Evolutionary conservation across 30 jellyfish, hydroid and myxozoan species (phyloP).

Genomic region (Hydractinia echinata): DNA sequence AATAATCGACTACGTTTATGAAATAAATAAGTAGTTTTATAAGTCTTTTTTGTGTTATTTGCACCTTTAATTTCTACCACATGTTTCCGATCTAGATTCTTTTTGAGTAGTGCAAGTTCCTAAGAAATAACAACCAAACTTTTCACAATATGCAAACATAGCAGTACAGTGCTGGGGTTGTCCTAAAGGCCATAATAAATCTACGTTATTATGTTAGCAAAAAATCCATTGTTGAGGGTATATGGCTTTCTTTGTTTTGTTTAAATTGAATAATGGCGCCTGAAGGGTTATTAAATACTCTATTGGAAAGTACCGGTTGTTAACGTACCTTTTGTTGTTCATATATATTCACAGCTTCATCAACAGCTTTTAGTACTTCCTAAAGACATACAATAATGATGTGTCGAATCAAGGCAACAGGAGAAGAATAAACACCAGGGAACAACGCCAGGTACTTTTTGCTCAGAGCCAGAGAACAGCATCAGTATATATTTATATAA

Average conservation of each 20-base stretch:
- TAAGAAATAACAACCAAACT: constrained; percentile 21
- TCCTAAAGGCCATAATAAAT: no score
- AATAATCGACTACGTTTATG: constrained; percentile 53
- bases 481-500: no score
- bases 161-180: no score
- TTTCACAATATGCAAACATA: neutral
- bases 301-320: no score
- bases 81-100: constrained; percentile 25
- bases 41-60: constrained; percentile 7
- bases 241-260: no score
- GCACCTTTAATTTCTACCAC: constrained; percentile 38
- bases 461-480: no score
- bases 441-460: neutral
- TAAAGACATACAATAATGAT: constrained; percentile 5
- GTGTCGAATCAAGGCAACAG: neutral
- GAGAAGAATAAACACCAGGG: neutral
- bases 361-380: constrained; percentile 86
- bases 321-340: constrained; percentile 80
- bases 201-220: no score
- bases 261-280: no score
- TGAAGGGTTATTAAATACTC: neutral
- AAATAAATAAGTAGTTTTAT: constrained; percentile 50
- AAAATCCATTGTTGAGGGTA: no score
- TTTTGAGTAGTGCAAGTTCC: constrained; percentile 32
- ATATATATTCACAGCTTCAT: constrained; percentile 63